Base-by-base conservation (phyloP, 2,113 vertebrate genomes). In the Pseudonaja textilis region DNA sequence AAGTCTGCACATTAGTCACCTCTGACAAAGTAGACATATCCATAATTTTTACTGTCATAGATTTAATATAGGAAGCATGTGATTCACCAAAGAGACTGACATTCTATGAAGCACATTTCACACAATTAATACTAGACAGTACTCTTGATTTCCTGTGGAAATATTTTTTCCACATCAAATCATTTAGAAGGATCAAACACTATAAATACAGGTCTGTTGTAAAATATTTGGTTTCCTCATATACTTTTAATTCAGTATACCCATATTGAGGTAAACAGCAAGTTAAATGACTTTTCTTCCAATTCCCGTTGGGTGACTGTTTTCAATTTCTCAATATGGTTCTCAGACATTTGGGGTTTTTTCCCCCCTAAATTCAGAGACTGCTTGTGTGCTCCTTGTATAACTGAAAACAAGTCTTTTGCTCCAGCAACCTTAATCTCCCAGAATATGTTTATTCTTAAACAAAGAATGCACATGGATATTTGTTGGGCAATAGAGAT, bases 401-500 rank as follows among this genome's bases (percentile, higher is more conserved):
- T 42, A 88, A 42, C 9, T 88, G 96, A 95, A 95, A 95, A 95
- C 89, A 89, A 95, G 93, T 95, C 94, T 93, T 96, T 96, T 89
- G 69, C 94, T 95, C 95, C 91, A 96, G 96, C 94, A 95, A 91
- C 93, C 95, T 90, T 96, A 92, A 94, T 96, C 96, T 96, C 94
- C 92, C 94, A 95, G 94, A 94, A 96, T 95, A 10, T 93, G 96
- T 96, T 95, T 95, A 95, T 95, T 96, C 96, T 74, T 96, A 94
- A 95, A 96, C 95, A 96, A 96, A 95, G 95, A 97, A 96, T 96
- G 96, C 96, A 95, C 95, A 94, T 95, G 94, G 96, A 93, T 94
- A 95, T 91, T 95, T 96, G 91, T 93, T 93, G 92, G 64, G 90
- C 96, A 93, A 91, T 94, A 94, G 93, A 96, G 95, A 95, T 96